Conservation (phyloP, 2,888 invertebrate genomes). For the Synergus japonicus region DNA sequence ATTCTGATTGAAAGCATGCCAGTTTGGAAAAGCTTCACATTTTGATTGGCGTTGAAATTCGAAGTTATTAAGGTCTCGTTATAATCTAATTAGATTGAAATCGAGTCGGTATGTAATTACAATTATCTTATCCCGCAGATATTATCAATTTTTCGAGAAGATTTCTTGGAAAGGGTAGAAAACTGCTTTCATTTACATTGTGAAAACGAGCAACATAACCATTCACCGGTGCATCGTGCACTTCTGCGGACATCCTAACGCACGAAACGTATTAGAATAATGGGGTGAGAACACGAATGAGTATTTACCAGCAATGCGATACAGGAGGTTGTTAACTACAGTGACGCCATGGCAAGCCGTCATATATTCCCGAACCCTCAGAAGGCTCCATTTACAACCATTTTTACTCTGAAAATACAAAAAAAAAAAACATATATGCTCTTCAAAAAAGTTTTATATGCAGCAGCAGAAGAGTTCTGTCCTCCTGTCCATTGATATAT, state of each 20-base stretch:
- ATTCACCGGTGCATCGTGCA: conserved; percentile 34
- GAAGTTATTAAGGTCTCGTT: not conserved
- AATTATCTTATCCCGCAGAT: not conserved
- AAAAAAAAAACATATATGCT: not conserved
- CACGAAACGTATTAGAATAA: conserved; percentile 38
- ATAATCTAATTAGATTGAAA: not conserved
- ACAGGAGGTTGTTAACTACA: conserved; percentile 77
- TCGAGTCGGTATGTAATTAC: not conserved
- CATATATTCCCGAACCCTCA: conserved; percentile 79
- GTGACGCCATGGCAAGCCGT: conserved; percentile 79
- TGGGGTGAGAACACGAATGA: conserved; percentile 24
- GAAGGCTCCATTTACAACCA: conserved; percentile 81
- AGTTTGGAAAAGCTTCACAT: too few relatives aligned
- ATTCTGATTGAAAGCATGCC: too few relatives aligned
- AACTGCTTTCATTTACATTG: conserved; percentile 22
- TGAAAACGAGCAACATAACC: conserved; percentile 32
- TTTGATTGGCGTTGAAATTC: too few relatives aligned
- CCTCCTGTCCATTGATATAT: not conserved
- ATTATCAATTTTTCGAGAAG: conserved; percentile 8
- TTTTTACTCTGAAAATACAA: conserved; percentile 59
- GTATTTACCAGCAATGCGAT: conserved; percentile 76
- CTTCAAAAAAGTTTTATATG: not conserved
- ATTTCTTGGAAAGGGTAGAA: conserved; percentile 26
- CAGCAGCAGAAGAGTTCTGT: not conserved
- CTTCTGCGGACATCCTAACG: conserved; percentile 23